These are phyloP conservation scores for Danio rerio DNA, from an alignment of 2,113 vertebrate species.

Conservation along the genomic window GRCz12tu NC_133198.1:14428501-14429000, in stretches of 20 bases:
- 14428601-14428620: conserved; percentile 92
- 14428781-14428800: not conserved
- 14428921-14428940: no score
- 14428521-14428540: not conserved
- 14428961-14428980: no score
- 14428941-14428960: no score
- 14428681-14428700: conserved; percentile 91
- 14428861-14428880: conserved; percentile 92
- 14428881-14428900: conserved; percentile 87
- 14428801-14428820: conserved; percentile 17
- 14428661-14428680: conserved; percentile 92
- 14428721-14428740: conserved; percentile 91
- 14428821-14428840: conserved; percentile 87
- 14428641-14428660: conserved; percentile 94
- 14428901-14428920: no score
- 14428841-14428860: conserved; percentile 94
- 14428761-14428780: not conserved
- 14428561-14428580: not conserved
- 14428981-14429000: no score
- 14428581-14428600: conserved; percentile 85
- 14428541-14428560: not conserved
- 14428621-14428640: conserved; percentile 92
- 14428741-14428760: conserved; percentile 48
- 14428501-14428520: not conserved
- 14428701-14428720: conserved; percentile 93